Evolutionary conservation across 2,888 invertebrate species (phyloP).

Genomic region (Eupithecia centaureata): DNA sequence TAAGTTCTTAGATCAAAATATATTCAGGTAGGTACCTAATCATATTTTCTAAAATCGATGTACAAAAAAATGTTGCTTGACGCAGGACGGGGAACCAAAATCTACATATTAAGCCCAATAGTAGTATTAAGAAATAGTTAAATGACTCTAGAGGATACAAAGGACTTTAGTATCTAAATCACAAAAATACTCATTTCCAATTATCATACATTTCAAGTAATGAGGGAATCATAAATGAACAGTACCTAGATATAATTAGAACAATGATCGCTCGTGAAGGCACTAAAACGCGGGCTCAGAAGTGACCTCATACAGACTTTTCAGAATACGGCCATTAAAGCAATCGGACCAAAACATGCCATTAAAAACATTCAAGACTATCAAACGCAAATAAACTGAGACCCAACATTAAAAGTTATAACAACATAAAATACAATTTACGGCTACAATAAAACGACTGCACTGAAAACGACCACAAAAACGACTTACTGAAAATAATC

Average conservation of each 20-base stretch:
- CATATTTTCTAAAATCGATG: neutral
- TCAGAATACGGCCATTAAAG: constrained; percentile 18
- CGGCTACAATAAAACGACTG: constrained; percentile 28
- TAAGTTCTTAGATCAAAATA: neutral
- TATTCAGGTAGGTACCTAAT: neutral
- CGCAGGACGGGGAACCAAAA: no score
- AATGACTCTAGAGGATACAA: no score
- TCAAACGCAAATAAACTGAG: constrained; percentile 33
- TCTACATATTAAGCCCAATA: no score
- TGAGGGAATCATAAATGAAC: no score
- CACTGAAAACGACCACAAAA: constrained; percentile 38
- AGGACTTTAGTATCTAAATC: no score
- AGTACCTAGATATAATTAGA: constrained; percentile 6
- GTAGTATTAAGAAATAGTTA: no score
- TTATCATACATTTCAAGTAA: no score
- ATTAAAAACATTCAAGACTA: constrained; percentile 21
- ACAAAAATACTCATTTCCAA: no score
- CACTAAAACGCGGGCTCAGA: neutral
- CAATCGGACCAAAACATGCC: constrained; percentile 15
- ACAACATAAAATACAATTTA: constrained; percentile 31
- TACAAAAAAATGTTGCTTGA: neutral
- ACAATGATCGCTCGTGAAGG: neutral
- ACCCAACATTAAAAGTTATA: constrained; percentile 34
- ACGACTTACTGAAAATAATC: constrained; percentile 35
- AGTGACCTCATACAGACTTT: constrained; percentile 8